Evolutionary conservation across 2,113 vertebrate species (phyloP), one percentile per base, ranked within the genome.

Genomic region (Casuarius casuarius): DNA sequence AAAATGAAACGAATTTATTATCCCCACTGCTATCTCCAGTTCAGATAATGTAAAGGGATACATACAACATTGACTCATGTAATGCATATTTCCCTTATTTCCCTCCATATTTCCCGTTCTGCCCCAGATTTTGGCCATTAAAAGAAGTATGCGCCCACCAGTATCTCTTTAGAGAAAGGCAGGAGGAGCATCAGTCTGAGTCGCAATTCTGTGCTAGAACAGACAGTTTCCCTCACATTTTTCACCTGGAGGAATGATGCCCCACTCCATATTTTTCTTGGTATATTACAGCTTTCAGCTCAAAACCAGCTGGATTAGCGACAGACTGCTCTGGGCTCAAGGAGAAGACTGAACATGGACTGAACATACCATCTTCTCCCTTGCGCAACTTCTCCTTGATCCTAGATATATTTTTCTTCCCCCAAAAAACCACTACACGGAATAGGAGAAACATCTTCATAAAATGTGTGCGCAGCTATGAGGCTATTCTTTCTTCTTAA

Each of bases 231-330:
- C 61, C 25, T 71, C 94, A 26, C 9, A 1, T 88, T 85, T 90
- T 65, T 76, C n/a, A 86, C 49, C 3, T 3, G 49, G 20, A 77
- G 74, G 44, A 77, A 61, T 48, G 5, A 23, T 48, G 70, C 44
- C 29, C 46, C 44, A 22, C 49, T 86, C 44, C 21, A 51, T 44
- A 42, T 84, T 86, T 74, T 86, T 80, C 46, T 86, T 83, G 52
- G 56, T 85, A 78, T 38, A 38, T n/a, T 58, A 85, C 44, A 95
- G 56, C 42, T 70, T 76, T 68, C 79, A 92, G 83, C 68, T 86
- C 75, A 80, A 84, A 94, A 86, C 76, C 75, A 59, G 44, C 40
- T 80, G 91, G 89, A 92, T 92, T 93, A 96, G 59, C 52, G 79
- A 88, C 0, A 0, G 76, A 77, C 83, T 74, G 63, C 1, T 0